These are phyloP conservation scores for Drosophila pegasa DNA, from an alignment of 2,888 invertebrate genomes.

Conservation along the genomic window DNA sequence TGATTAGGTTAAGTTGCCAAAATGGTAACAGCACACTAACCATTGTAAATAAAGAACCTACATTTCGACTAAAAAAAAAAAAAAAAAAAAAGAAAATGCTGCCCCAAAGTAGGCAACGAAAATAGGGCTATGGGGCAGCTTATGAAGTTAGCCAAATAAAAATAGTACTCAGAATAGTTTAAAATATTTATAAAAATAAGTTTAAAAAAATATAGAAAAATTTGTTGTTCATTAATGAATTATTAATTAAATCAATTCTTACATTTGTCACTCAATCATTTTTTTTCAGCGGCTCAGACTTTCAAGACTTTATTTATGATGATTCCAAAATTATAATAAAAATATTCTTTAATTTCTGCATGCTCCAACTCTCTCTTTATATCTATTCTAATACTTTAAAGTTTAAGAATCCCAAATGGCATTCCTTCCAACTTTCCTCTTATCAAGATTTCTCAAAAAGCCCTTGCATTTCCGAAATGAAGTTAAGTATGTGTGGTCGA, in stretches of 20 bases:
- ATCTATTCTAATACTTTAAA: no score
- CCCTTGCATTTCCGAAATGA: conserved; percentile 47
- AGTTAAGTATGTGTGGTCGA: conserved; percentile 58
- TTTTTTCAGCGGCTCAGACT: no score
- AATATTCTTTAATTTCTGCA: background rate
- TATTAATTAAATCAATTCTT: no score
- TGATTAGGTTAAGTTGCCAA: no score
- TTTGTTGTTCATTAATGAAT: background rate
- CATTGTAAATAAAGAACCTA: no score
- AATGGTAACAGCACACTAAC: no score
- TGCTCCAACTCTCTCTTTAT: no score
- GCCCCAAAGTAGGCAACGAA: conserved; percentile 51
- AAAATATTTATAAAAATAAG: background rate
- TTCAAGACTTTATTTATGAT: no score
- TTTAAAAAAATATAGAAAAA: background rate
- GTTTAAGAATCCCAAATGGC: no score
- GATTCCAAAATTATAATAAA: background rate
- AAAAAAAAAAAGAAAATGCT: no score
- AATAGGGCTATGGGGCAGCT: conserved; percentile 11
- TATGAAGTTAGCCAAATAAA: background rate
- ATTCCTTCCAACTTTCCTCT: background rate
- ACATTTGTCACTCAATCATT: no score
- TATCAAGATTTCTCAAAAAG: background rate
- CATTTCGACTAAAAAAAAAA: no score
- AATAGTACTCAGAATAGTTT: background rate